These are phyloP conservation scores for Falco naumanni DNA, from an alignment of 2,797 vertebrate genomes.

Conservation along the genomic window DNA sequence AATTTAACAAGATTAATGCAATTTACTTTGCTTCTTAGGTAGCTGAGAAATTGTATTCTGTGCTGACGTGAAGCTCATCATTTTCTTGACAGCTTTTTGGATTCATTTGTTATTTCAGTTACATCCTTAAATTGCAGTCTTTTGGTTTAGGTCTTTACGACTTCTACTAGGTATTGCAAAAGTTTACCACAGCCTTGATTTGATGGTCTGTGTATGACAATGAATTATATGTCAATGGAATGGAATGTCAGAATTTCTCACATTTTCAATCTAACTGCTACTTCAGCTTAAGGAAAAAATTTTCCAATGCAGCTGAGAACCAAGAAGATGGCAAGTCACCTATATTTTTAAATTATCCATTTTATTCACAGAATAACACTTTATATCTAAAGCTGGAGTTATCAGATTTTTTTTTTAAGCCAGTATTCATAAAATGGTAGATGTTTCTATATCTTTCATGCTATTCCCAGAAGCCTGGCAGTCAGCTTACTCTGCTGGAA, in stretches of 20 bases:
- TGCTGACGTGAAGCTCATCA: not conserved
- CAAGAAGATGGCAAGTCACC: not conserved
- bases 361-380: not conserved
- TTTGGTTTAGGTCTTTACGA: not conserved
- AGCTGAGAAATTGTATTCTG: not conserved
- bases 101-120: not conserved
- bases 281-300: not conserved
- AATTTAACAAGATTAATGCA: not conserved
- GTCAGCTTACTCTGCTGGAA: not conserved
- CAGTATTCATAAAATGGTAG: not conserved
- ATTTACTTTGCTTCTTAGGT: not conserved
- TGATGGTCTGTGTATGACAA: not conserved
- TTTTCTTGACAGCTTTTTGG: not conserved
- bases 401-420: not conserved
- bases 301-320: not conserved
- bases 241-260: not conserved
- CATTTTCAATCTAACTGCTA: not conserved
- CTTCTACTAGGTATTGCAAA: not conserved
- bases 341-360: not conserved
- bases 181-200: not conserved
- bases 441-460: not conserved
- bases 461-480: not conserved
- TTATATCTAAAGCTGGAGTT: not conserved
- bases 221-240: not conserved
- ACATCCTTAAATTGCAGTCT: not conserved